Base-by-base conservation (phyloP, 2,797 vertebrate species). In the Centropyge bicolor region DNA sequence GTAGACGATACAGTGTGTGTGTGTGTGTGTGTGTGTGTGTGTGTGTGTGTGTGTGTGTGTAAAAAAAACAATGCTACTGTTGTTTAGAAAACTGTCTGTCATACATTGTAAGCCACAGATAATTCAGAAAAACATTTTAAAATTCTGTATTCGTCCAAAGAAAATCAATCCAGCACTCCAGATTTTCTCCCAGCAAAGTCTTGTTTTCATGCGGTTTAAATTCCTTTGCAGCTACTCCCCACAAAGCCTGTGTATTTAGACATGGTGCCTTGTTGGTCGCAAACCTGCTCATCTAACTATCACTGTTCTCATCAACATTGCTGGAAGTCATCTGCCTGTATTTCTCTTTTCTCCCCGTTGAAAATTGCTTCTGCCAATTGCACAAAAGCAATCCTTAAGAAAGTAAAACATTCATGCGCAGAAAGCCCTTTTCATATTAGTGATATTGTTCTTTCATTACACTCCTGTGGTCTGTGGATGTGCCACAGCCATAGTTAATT, bases 401-500 rank as follows among this genome's bases (percentile, higher is more conserved):
- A 80, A 80, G 45, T 52, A 41, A 76, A 88, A 61, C 11, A 72
- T 71, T 72, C 41, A 75, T 63, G 54, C 7, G 8, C 6, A 41
- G 67, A 78, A 84, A 36, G 1, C 2, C 0, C 43, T 68, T 80
- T 77, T 72, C 17, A 48, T 57, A 63, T 74, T 36, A 31, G 46
- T 59, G n/a, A 61, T 78, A 74, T 69, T 78, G 54, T 83, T 77
- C 60, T 78, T 75, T 82, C 48, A 77, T 82, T 76, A 70, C 62
- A 41, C 57, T 81, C 31, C 51, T 81, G 54, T 52, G 64, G 74
- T 84, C 71, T 81, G 75, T 74, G 78, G 71, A 70, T 81, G 52
- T 84, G 83, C 85, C 89, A 80, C 67, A 83, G 83, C 89, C 91
- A 83, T 43, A 82, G 78, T 86, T 88, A 91, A 90, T 91, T 86